These are phyloP conservation scores for Lithodes maja DNA, from an alignment of 2,888 invertebrate genomes.

Conservation along the genomic window DNA sequence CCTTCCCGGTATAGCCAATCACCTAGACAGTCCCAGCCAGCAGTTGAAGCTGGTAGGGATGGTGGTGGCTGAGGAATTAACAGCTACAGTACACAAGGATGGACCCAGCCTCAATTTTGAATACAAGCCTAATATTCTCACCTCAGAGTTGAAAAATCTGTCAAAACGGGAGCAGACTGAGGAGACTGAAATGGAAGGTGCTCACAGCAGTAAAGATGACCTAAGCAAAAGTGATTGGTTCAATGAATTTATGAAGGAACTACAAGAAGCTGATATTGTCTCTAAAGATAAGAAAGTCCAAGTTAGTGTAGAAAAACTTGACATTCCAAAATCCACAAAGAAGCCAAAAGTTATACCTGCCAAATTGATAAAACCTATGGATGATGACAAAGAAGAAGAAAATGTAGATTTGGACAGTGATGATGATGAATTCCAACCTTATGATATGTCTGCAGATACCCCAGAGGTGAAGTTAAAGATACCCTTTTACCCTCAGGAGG, in stretches of 20 bases:
- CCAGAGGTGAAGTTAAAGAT: conserved; percentile 38
- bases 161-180: background rate
- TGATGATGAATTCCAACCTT: conserved; percentile 68
- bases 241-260: conserved; percentile 39
- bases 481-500: conserved; percentile 65
- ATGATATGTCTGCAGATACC: conserved; percentile 62
- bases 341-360: background rate
- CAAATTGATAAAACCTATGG: background rate
- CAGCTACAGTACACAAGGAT: conserved; percentile 40
- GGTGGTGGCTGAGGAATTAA: conserved; percentile 61
- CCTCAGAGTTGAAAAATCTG: conserved; percentile 35
- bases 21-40: conserved; percentile 54
- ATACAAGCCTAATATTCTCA: conserved; percentile 44
- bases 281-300: background rate
- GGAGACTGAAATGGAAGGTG: background rate
- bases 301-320: background rate
- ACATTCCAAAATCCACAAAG: too few relatives aligned
- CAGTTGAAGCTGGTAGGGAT: conserved; percentile 59
- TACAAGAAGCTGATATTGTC: conserved; percentile 33
- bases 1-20: conserved; percentile 59
- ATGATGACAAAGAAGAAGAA: background rate
- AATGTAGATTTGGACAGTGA: conserved; percentile 51
- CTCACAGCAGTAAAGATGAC: too few relatives aligned
- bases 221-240: background rate
- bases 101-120: conserved; percentile 61